Evolutionary conservation across 2,888 invertebrate species (phyloP), one percentile per base, ranked within the genome.

Genomic region (Gandaritis pyraliata): DNA sequence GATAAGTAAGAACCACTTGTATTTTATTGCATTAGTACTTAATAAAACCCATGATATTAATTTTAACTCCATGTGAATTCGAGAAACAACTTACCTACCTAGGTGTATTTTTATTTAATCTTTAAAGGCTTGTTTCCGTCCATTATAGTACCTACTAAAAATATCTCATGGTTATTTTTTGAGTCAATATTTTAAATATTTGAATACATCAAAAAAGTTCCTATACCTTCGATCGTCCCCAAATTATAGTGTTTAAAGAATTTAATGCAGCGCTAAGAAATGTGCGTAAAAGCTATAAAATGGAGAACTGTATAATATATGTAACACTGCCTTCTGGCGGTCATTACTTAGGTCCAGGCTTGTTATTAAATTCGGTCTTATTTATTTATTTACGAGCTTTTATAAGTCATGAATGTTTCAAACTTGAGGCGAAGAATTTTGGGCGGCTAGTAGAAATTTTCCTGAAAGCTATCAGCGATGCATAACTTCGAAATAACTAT

Each of bases 281-380:
- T 87, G 87, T 86, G 86, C 83, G 87, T 89, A 87, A 89, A 89
- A 85, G 82, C 87, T 86, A 83, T 82, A 88, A 88, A 87, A 84
- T 76, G 78, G 75, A 83, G 80, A 79, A 79, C 76, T 78, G 75
- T 77, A 81, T 89, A 89, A 88, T 86, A 88, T 86, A 90, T 88
- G 88, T 87, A 85, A 82, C 82, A 76, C 76, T 90, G 90, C 90
- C 91, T 90, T 72, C 89, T 90, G 90, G 91, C 86, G 86, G 73
- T 83, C 88, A 90, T 92, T 90, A 90, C 85, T 91, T 88, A 88
- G 81, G 78, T 68, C 72, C 78, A 71, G 76, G 79, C 89, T 90
- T 89, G 89, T 90, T 90, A 92, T 92, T 92, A 92, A 87, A 90
- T 86, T 87, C 87, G 87, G 84, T 81, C 83, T 87, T 90, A 90